Evolutionary conservation across 1,140 invertebrate genomes (phyloP).

Genomic region (Dendrolimus punctatus): DNA sequence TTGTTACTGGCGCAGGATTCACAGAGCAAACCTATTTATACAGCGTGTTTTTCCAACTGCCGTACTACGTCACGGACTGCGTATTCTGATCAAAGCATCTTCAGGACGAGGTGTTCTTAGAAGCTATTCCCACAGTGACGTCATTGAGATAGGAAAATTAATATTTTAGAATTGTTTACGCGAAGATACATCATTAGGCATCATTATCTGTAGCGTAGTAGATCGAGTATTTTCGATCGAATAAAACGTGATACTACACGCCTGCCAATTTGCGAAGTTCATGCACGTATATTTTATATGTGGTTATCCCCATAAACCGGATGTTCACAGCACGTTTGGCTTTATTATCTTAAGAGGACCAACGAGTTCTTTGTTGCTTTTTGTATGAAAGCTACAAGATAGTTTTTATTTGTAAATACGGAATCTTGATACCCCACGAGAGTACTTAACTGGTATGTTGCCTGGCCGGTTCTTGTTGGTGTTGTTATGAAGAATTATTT

Average conservation of each 20-base stretch:
- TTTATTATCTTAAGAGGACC: conserved; percentile 12
- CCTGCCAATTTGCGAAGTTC: conserved; percentile 38
- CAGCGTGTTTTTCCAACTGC: conserved; percentile 41
- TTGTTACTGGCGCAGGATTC: conserved; percentile 54
- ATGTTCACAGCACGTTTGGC: conserved; percentile 26
- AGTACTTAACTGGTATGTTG: neutral
- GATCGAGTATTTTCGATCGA: conserved; percentile 2
- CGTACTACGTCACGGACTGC: conserved; percentile 37
- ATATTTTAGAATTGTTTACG: no score
- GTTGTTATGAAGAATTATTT: no score
- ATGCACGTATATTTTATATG: conserved; percentile 24
- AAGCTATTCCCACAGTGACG: conserved; percentile 48
- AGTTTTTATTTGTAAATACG: conserved; percentile 22
- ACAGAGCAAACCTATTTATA: conserved; percentile 59
- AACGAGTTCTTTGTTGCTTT: conserved; percentile 20
- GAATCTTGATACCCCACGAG: conserved; percentile 5
- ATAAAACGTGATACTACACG: conserved; percentile 26
- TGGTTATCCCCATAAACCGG: conserved; percentile 61
- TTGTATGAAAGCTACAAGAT: conserved; percentile 19
- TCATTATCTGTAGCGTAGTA: no score
- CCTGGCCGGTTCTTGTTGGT: no score
- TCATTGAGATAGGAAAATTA: conserved; percentile 16
- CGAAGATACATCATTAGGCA: no score
- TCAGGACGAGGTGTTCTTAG: conserved; percentile 27
- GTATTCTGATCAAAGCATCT: conserved; percentile 14